Percentiles rank a stretch among this genome's conserved stretches.
phyloP scores from a whole-genome alignment of 2,113 vertebrate genomes.

The Cyanoliseus patagonus region DNA sequence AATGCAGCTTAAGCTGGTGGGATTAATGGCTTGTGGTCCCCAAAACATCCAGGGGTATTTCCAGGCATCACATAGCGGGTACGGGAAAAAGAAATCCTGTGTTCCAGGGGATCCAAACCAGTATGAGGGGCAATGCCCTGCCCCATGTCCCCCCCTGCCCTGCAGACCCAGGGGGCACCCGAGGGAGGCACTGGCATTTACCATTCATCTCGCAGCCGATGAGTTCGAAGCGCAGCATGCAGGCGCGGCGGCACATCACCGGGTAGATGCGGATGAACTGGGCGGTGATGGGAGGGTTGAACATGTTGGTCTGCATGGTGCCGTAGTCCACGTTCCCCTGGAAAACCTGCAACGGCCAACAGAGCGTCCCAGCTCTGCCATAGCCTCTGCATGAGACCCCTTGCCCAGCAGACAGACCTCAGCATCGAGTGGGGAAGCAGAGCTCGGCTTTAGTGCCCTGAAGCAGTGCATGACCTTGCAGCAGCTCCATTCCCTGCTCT shows the following conservation, averaged over 20 bases:
- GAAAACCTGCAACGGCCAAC: constrained; percentile 78
- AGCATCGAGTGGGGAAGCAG: neutral
- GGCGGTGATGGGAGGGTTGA: constrained; percentile 81
- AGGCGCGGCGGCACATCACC: constrained; percentile 81
- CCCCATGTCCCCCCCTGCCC: neutral
- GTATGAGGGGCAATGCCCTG: neutral
- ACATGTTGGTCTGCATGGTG: constrained; percentile 81
- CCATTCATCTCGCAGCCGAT: constrained; percentile 93
- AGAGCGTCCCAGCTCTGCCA: neutral
- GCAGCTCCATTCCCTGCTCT: neutral
- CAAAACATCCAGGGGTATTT: neutral
- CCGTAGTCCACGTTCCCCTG: constrained; percentile 85
- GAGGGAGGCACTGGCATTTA: constrained; percentile 63
- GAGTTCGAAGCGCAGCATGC: constrained; percentile 93
- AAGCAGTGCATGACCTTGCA: neutral
- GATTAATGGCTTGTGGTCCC: neutral
- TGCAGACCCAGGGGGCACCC: neutral
- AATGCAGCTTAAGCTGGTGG: neutral
- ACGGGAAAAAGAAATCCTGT: neutral
- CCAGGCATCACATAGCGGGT: accelerated
- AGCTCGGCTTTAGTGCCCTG: neutral
- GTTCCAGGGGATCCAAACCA: neutral
- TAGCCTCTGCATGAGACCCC: neutral
- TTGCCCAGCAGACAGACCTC: neutral
- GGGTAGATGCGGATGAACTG: constrained; percentile 91